These are phyloP conservation scores for Mystacornis crossleyi DNA, from an alignment of 2,113 vertebrate genomes.

Conservation along the genomic window DNA sequence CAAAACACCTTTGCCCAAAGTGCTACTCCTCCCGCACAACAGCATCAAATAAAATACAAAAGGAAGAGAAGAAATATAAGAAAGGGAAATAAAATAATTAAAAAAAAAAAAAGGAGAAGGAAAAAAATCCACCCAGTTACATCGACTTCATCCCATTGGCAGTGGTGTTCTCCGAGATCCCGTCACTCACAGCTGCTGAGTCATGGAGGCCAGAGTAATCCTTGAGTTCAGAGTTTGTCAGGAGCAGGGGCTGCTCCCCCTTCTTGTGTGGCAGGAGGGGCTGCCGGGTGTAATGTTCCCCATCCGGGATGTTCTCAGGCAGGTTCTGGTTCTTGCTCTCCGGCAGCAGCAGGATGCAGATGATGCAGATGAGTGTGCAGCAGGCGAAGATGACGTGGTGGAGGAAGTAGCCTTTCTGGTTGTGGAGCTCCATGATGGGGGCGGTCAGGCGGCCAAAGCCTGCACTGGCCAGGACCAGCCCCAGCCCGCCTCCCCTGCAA, in stretches of 20 bases:
- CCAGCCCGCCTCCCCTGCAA: conserved; percentile 90
- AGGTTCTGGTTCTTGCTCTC: conserved; percentile 91
- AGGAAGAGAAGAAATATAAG: background rate
- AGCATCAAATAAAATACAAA: conserved; percentile 57
- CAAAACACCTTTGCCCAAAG: conserved; percentile 53
- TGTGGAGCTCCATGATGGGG: conserved; percentile 98
- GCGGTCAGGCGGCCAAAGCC: conserved; percentile 96
- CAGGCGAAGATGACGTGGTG: conserved; percentile 98
- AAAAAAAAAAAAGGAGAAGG: background rate
- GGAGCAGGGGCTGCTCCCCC: conserved; percentile 92
- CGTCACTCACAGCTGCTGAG: conserved; percentile 75
- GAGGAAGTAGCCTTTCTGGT: conserved; percentile 98
- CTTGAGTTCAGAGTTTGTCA: conserved; percentile 89
- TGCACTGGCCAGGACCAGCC: conserved; percentile 92
- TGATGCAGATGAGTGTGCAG: conserved; percentile 98
- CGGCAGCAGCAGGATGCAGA: conserved; percentile 94
- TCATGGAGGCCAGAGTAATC: conserved; percentile 94
- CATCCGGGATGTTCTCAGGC: conserved; percentile 90
- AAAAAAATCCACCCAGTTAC: conserved; percentile 37
- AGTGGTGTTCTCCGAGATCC: conserved; percentile 80
- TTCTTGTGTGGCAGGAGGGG: conserved; percentile 86
- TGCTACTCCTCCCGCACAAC: conserved; percentile 33
- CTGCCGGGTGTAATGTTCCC: conserved; percentile 91
- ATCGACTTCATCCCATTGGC: conserved; percentile 88
- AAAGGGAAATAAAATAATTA: background rate